phyloP scores from a whole-genome alignment of 2,797 vertebrate genomes.

The Pseudochaenichthys georgianus region DNA sequence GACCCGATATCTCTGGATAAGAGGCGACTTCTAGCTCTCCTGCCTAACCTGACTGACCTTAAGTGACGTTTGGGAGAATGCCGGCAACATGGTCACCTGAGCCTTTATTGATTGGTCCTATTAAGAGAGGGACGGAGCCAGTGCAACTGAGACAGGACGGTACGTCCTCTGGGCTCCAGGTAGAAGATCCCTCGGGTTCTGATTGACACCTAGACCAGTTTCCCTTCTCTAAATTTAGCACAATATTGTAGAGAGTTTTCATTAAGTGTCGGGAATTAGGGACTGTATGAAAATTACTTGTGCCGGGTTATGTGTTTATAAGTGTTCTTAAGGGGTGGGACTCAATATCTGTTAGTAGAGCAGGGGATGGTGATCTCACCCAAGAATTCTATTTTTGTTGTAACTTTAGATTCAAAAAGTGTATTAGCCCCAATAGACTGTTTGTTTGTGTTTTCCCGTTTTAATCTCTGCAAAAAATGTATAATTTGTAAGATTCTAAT shows the following conservation, averaged over 20 bases:
- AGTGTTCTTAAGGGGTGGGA: neutral
- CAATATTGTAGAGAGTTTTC: neutral
- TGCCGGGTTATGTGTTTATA: neutral
- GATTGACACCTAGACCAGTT: slow-evolving; percentile 13
- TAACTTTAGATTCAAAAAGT: too few species aligned
- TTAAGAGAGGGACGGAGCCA: slow-evolving; percentile 34
- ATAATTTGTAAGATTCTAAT: neutral
- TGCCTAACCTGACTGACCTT: slow-evolving; percentile 58
- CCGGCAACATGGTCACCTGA: slow-evolving; percentile 61
- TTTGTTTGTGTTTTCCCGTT: neutral
- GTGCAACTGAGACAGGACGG: slow-evolving; percentile 46
- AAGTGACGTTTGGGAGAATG: slow-evolving; percentile 65
- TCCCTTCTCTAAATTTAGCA: slow-evolving; percentile 16
- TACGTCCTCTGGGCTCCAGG: slow-evolving; percentile 33
- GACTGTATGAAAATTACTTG: slow-evolving; percentile 18
- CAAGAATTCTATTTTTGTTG: neutral
- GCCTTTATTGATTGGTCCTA: slow-evolving; percentile 59
- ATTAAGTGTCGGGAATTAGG: neutral
- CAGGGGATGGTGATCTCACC: neutral
- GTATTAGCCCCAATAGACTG: neutral
- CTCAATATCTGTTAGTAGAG: neutral
- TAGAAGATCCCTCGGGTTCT: slow-evolving; percentile 12
- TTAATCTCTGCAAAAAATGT: neutral
- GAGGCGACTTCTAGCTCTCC: slow-evolving; percentile 23
- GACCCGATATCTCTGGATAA: slow-evolving; percentile 23